Conservation (phyloP, 2,888 invertebrate genomes). For the Leuctra nigra region DNA sequence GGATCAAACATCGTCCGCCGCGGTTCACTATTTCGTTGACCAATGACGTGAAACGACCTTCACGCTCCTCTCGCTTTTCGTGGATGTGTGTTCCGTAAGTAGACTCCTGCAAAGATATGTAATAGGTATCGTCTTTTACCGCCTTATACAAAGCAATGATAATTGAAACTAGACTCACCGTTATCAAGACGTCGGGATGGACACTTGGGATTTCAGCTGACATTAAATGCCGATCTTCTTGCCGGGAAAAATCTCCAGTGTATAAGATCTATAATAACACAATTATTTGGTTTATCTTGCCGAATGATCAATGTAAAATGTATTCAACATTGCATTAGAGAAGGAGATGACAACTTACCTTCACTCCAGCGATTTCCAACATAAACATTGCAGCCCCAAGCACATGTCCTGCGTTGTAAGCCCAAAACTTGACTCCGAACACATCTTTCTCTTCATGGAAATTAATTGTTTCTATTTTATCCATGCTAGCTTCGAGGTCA, state of each 20-base stretch:
- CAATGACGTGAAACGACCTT: conserved; percentile 82
- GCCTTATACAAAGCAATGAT: neutral
- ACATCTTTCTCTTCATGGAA: conserved; percentile 98
- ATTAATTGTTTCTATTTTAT: conserved; percentile 96
- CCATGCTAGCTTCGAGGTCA: conserved; percentile 96
- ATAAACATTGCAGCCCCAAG: conserved; percentile 99
- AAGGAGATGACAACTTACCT: no score
- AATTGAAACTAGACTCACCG: conserved; percentile 46
- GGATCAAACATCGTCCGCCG: conserved; percentile 97
- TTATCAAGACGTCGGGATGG: conserved; percentile 94
- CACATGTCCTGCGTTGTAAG: conserved; percentile 98
- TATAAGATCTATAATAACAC: conserved; percentile 61
- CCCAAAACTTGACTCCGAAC: conserved; percentile 95
- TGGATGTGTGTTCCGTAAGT: conserved; percentile 99
- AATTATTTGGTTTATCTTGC: no score
- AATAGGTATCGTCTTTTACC: neutral
- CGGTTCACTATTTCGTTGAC: conserved; percentile 94
- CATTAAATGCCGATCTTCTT: conserved; percentile 98
- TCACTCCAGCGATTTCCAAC: conserved; percentile 99
- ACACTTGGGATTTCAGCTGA: conserved; percentile 97
- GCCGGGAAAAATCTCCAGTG: conserved; percentile 97
- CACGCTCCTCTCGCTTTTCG: conserved; percentile 95
- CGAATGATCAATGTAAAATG: no score
- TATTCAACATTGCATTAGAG: no score
- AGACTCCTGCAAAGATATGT: conserved; percentile 62